Percentiles rank a stretch among this genome's conserved stretches.
phyloP scores from a whole-genome alignment of 2,113 vertebrate genomes.

The Perca flavescens region DNA sequence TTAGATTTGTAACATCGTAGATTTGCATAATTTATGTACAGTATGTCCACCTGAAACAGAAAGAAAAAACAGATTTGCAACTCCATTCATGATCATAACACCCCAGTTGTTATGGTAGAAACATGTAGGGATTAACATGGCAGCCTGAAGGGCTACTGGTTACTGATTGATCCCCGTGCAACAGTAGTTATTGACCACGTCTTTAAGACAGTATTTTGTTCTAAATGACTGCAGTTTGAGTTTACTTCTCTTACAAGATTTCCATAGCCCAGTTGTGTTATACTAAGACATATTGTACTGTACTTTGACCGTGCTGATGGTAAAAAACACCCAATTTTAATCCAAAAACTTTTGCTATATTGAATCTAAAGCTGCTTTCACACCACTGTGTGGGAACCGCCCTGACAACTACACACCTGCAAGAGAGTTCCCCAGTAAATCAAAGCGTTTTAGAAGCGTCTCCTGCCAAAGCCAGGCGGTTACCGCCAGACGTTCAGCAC shows the following conservation, averaged over 20 bases:
- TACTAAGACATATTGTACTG: not conserved
- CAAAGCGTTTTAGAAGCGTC: no score
- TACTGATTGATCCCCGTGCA: constrained; percentile 34
- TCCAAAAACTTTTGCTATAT: not conserved
- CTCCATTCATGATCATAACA: constrained; percentile 23
- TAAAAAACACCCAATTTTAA: not conserved
- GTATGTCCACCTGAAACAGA: constrained; percentile 27
- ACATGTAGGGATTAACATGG: constrained; percentile 16
- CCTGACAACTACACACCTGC: no score
- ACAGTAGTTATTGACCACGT: constrained; percentile 29
- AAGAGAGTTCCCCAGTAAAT: no score
- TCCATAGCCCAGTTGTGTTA: not conserved
- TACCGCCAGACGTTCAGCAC: no score
- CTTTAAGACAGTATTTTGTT: constrained; percentile 10
- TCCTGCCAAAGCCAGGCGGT: no score
- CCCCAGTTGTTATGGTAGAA: constrained; percentile 8
- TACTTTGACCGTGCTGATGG: not conserved
- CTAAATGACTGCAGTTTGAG: not conserved
- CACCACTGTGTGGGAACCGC: no score
- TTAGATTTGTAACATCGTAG: constrained; percentile 23
- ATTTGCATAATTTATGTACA: constrained; percentile 45
- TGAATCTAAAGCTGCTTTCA: not conserved
- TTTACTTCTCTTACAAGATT: not conserved
- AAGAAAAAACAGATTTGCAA: constrained; percentile 10
- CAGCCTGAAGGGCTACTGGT: not conserved